Conservation (phyloP, 2,888 invertebrate species). For the Sicus ferrugineus region DNA sequence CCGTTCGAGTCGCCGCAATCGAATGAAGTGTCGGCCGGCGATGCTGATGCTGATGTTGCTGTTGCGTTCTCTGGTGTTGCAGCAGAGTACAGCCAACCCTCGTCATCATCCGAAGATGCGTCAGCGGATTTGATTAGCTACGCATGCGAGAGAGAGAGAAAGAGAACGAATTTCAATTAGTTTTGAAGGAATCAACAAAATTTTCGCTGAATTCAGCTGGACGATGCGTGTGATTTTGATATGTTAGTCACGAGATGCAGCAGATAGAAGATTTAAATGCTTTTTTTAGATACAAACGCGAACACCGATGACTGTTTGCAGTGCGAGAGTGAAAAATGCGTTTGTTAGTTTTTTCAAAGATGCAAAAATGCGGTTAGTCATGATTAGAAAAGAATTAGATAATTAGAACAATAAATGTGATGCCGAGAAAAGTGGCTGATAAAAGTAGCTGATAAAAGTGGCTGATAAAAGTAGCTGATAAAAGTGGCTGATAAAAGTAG, state of each 20-base stretch:
- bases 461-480: too few relatives aligned
- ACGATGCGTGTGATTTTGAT: background rate
- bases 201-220: too few relatives aligned
- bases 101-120: conserved; percentile 70
- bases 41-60: conserved; percentile 26
- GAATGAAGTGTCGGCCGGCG: conserved; percentile 7
- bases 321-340: too few relatives aligned
- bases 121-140: conserved; percentile 65
- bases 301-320: too few relatives aligned
- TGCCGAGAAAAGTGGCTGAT: background rate
- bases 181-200: too few relatives aligned
- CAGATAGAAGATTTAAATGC: too few relatives aligned
- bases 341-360: background rate
- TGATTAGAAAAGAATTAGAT: too few relatives aligned
- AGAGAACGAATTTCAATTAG: too few relatives aligned
- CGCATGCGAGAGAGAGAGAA: background rate
- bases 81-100: conserved; percentile 61
- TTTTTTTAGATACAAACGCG: too few relatives aligned
- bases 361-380: conserved; percentile 8
- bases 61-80: conserved; percentile 38
- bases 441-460: too few relatives aligned
- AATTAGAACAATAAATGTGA: background rate
- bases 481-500: too few relatives aligned
- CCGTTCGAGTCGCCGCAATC: conserved; percentile 39
- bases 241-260: background rate